phyloP scores from a whole-genome alignment of 2,888 invertebrate species.

The Toxonevra muliebris region DNA sequence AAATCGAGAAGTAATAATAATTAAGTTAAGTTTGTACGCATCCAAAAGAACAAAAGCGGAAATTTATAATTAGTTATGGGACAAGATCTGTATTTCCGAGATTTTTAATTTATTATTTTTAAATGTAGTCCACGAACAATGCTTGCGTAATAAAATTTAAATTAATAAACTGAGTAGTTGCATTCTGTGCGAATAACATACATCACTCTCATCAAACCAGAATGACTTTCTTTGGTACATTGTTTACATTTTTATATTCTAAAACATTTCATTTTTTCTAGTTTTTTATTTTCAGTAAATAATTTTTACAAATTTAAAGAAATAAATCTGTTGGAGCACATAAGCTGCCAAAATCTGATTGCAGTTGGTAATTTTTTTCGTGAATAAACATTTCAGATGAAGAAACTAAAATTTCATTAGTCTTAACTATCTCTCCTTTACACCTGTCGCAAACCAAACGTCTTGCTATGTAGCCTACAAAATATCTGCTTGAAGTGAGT shows the following conservation, averaged over 20 bases:
- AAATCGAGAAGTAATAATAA: no score
- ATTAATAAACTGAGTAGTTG: constrained; percentile 3
- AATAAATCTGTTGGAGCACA: constrained; percentile 25
- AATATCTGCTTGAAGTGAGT: constrained; percentile 6
- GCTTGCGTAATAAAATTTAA: constrained; percentile 12
- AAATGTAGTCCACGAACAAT: constrained; percentile 13
- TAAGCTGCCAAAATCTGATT: constrained; percentile 21
- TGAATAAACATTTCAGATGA: constrained; percentile 20
- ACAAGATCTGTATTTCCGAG: no score
- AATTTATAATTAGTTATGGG: no score
- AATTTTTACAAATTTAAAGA: constrained; percentile 19
- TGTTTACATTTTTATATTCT: no score
- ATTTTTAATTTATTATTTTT: no score
- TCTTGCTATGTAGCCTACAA: constrained; percentile 20
- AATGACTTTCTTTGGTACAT: no score
- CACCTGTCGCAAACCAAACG: constrained; percentile 13
- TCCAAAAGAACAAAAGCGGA: no score
- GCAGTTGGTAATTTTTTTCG: constrained; percentile 18
- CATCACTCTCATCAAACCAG: no score
- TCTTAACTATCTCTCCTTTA: constrained; percentile 8
- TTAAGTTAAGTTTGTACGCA: no score
- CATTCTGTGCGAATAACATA: constrained; percentile 14
- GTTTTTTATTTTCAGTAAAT: background rate
- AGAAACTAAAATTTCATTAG: constrained; percentile 17
- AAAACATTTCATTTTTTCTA: background rate